phyloP scores from a whole-genome alignment of 2,113 vertebrate species.

The Phrynosoma blainvillii region DNA sequence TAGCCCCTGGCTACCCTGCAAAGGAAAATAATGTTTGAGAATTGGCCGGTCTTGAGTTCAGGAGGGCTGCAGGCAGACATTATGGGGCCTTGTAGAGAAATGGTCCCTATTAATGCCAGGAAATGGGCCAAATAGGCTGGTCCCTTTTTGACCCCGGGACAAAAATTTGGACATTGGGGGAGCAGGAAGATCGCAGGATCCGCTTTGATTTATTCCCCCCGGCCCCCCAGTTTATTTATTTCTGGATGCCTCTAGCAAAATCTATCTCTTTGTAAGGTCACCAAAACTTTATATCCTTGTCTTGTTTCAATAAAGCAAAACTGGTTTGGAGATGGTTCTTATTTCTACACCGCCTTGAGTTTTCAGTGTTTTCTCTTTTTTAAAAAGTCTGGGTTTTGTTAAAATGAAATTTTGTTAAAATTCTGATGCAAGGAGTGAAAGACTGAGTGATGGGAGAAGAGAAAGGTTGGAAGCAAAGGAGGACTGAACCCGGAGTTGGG shows the following conservation, averaged over 20 bases:
- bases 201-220: not conserved
- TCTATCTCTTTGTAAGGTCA: not conserved
- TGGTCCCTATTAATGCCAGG: not conserved
- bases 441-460: too few relatives aligned
- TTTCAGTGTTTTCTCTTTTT: not conserved
- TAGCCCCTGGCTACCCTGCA: too few relatives aligned
- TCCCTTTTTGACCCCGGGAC: not conserved
- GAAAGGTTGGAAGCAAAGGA: too few relatives aligned
- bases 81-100: rapidly evolving
- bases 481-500: too few relatives aligned
- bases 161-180: not conserved
- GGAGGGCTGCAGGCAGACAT: not conserved
- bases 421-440: too few relatives aligned
- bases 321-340: not conserved
- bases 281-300: not conserved
- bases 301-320: slow-evolving; percentile 16
- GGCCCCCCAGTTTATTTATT: not conserved
- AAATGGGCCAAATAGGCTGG: not conserved
- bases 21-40: too few relatives aligned
- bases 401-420: too few relatives aligned
- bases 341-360: not conserved
- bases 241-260: not conserved
- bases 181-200: not conserved
- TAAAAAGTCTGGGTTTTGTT: not conserved
- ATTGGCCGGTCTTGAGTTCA: too few relatives aligned